Base-by-base conservation (phyloP, 92 coral and sea anemone species). In the Phenganax stokvisi region DNA sequence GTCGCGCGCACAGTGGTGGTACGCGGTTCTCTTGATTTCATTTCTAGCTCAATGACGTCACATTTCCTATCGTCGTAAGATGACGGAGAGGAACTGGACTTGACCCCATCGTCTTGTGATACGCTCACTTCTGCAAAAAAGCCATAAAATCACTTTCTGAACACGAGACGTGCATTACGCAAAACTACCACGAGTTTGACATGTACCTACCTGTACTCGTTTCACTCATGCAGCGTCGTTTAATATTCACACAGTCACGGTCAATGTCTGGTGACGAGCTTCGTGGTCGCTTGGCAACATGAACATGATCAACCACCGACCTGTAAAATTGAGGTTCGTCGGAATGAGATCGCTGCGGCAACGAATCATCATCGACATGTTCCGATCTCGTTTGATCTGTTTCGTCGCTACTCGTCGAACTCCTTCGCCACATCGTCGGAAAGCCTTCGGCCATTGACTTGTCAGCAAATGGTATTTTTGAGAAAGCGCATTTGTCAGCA, bases 401-500 rank as follows among this genome's bases (percentile, higher is more conserved):
- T 79, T 79, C 83, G 83, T 79, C 83, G 30, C 83, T 79, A 52
- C 83, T 79, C 74, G 83, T 64, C 51, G 83, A 79, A 51, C 74
- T 79, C 11, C 83, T 74, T 79, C 83, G 73, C 83, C 83, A 79
- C 83, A 79, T 79, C 7, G 83, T 79, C 83, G 83, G 83, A 51
- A 79, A 64, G 54, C 74, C 74, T 63, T 79, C 74, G 73, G 62
- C 83, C 83, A 79, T 79, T 52, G 83, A 79, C 8, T 63, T 79
- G 51, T 79, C 83, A 15, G 81, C 12, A 60, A 79, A 63, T 29
- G 83, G 57, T 15, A 79, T 51, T 79, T 79, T 79, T 51, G 97
- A 88, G 63, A 96, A 79, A 6, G 96, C 91, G 80, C 99, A 96
- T 73, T 96, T 96, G 77, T 93, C 91, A 7, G 99, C 99, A 20